Conservation (phyloP, 35 echinoderm and acorn worm species). For the Strongylocentrotus purpuratus region DNA sequence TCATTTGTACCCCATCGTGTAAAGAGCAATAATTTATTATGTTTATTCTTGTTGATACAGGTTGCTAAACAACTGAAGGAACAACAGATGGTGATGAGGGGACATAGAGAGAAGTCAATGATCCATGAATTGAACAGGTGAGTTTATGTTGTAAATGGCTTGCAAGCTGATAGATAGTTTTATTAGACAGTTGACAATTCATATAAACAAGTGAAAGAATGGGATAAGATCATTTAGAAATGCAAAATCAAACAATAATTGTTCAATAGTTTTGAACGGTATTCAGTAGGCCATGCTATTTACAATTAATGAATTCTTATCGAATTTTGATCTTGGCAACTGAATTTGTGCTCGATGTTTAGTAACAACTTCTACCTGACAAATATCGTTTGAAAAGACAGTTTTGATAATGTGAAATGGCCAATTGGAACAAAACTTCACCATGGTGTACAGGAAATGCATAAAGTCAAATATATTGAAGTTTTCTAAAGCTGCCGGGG, state of each 20-base stretch:
- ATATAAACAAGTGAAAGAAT: too few species aligned
- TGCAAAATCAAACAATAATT: background rate
- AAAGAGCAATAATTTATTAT: background rate
- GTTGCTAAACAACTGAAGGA: constrained; percentile 99
- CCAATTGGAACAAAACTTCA: too few species aligned
- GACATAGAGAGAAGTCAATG: constrained; percentile 98
- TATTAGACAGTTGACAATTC: background rate
- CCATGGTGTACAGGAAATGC: too few species aligned
- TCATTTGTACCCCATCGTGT: background rate
- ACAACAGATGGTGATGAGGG: constrained; percentile 99
- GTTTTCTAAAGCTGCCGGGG: too few species aligned
- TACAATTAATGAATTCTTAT: too few species aligned
- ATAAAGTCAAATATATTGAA: too few species aligned
- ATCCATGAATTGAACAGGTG: constrained; percentile 99
- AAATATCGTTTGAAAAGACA: too few species aligned
- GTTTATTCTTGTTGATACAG: constrained; percentile 32
- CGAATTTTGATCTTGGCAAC: too few species aligned
- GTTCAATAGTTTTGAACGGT: background rate
- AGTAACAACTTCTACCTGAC: too few species aligned
- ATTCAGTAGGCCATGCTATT: background rate
- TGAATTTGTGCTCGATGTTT: too few species aligned
- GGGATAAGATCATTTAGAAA: background rate
- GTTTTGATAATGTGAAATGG: too few species aligned
- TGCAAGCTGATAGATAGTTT: too few species aligned
- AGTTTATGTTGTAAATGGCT: background rate